Evolutionary conservation across 30 jellyfish, hydroid and myxozoan species (phyloP).

Genomic region (Catostylus mosaicus): DNA sequence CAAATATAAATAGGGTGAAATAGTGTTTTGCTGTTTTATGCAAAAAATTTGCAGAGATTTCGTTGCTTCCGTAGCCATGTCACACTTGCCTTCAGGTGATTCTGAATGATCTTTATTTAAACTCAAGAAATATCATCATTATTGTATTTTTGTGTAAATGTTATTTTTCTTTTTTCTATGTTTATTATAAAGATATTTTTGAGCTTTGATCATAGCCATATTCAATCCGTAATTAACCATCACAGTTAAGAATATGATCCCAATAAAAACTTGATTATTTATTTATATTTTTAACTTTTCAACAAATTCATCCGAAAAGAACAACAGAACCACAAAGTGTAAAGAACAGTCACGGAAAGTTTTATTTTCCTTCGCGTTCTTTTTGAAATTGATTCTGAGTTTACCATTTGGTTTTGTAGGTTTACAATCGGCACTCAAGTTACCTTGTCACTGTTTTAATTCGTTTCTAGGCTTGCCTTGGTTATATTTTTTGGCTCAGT

Average conservation of each 20-base stretch:
- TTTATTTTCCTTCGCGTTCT: not conserved
- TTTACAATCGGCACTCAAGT: not conserved
- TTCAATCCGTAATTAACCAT: not conserved
- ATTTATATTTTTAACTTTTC: not conserved
- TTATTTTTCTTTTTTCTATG: not conserved
- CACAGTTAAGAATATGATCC: not conserved
- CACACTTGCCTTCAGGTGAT: too few relatives aligned
- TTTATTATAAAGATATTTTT: too few relatives aligned
- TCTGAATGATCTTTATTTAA: too few relatives aligned
- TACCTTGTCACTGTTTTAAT: not conserved
- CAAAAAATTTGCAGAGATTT: too few relatives aligned
- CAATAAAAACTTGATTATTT: not conserved
- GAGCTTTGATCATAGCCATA: not conserved
- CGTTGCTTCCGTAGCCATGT: too few relatives aligned
- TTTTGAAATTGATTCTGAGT: not conserved
- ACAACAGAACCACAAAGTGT: not conserved
- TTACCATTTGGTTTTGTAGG: not conserved
- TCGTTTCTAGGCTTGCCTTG: not conserved
- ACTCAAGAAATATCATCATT: too few relatives aligned
- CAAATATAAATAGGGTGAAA: too few relatives aligned
- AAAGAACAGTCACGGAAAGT: not conserved
- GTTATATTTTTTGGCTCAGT: not conserved
- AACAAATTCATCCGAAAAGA: not conserved
- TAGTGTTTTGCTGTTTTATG: too few relatives aligned
- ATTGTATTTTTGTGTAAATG: not conserved